Base-by-base conservation (phyloP, 1,140 invertebrate species). In the Listronotus bonariensis region DNA sequence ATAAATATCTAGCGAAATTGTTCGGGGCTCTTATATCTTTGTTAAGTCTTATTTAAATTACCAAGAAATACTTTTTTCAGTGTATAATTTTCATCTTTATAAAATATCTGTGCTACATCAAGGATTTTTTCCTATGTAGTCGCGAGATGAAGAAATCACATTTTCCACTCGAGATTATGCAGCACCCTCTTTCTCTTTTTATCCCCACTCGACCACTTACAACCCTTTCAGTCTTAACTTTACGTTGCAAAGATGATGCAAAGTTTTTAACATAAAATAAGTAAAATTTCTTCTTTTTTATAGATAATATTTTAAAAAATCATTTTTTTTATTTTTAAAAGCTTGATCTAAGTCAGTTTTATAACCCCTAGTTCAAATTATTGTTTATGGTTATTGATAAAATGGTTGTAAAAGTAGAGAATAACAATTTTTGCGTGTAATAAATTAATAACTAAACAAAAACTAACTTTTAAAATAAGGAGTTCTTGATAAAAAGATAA, bases 81-180 rank as follows among this genome's bases (percentile, higher is more conserved):
- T 62, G 59, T 68, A 46, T 36, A 6, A 45, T 18, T 56, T 12
- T 61, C 31, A 48, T 58, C 61, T 52, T 64, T 57, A 68, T 10
- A 55, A 58, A 56, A 64, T 65, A 49, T 11, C 18, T 65, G 66
- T 58, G 51, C 61, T 15, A 20, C 61, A 54, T 31, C 42, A 52
- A 40, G 49, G 41, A 15, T 52, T 69, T 73, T 73, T 71, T 67
- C 56, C 65, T 70, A 63, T 65, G 59, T 64, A 68, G 56, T 65
- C 67, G 64, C 73, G 68, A 75, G 74, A 76, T 76, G 75, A 76
- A 76, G 75, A 76, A 76, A 76, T 76, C 74, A 76, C 75, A 76
- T 76, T 76, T 76, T 76, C 75, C 73, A 76, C 74, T 75, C 72
- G 67, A 72, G 70, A 72, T 75, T 67, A 54, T 40, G 49, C 31